Percentiles rank a stretch among this genome's conserved stretches.
phyloP scores from a whole-genome alignment of 2,113 vertebrate species.

The Pachycephala philippinensis region DNA sequence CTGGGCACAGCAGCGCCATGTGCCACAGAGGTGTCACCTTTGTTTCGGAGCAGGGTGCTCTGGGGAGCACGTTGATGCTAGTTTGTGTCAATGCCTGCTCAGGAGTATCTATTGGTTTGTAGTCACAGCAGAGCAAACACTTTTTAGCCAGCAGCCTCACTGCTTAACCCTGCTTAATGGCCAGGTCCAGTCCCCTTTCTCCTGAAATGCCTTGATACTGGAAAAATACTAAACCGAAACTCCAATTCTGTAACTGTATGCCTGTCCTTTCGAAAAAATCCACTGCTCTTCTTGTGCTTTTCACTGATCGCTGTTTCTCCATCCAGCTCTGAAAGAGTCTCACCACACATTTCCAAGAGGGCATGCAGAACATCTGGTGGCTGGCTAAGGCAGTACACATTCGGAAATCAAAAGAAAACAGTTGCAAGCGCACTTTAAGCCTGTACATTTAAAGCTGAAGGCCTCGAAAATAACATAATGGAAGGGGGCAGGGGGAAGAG shows the following conservation, averaged over 20 bases:
- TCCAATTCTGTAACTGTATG: neutral
- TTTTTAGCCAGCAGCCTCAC: neutral
- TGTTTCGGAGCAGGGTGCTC: neutral
- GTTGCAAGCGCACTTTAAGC: conserved; percentile 80
- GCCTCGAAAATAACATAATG: conserved; percentile 71
- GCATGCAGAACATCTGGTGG: conserved; percentile 78
- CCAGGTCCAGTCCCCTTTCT: neutral
- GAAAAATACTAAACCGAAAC: neutral
- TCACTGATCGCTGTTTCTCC: conserved; percentile 47
- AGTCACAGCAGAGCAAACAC: neutral
- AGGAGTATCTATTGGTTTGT: neutral
- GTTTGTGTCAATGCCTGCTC: neutral
- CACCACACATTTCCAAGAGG: conserved; percentile 67
- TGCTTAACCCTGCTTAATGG: neutral
- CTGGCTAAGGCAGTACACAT: conserved; percentile 85
- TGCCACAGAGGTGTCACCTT: neutral
- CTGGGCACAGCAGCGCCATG: accelerated
- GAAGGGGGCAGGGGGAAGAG: neutral
- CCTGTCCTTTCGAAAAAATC: neutral
- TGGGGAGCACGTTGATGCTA: neutral
- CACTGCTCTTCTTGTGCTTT: conserved; percentile 52
- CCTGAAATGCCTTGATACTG: neutral
- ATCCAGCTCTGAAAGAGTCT: conserved; percentile 58
- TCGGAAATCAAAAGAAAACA: conserved; percentile 69
- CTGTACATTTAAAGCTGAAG: conserved; percentile 80